These are phyloP conservation scores for Oreortyx pictus DNA, from an alignment of 2,797 vertebrate genomes.

Conservation along the genomic window DNA sequence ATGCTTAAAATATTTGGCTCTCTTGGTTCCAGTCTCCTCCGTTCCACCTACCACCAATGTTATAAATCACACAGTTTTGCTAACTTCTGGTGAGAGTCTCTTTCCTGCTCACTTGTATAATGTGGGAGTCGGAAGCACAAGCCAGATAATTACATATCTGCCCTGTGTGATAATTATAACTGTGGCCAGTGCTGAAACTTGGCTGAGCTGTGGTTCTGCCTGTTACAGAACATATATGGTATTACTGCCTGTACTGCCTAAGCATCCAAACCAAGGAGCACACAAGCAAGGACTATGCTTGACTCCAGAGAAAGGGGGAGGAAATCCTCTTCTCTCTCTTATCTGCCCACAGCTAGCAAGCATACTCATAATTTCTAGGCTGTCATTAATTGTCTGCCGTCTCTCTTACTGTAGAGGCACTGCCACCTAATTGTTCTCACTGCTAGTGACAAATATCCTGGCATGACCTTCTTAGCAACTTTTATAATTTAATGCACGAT, in stretches of 20 bases:
- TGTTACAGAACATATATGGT: background rate
- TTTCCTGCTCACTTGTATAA: slow-evolving; percentile 6
- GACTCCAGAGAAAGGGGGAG: background rate
- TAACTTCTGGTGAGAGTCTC: background rate
- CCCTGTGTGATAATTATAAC: background rate
- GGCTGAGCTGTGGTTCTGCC: background rate
- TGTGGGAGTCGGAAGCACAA: background rate
- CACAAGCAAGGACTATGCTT: background rate
- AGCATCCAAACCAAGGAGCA: background rate
- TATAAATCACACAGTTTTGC: slow-evolving; percentile 47
- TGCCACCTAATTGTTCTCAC: background rate
- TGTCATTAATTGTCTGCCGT: background rate
- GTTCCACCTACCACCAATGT: slow-evolving; percentile 26
- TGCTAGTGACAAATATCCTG: background rate
- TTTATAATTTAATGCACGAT: background rate
- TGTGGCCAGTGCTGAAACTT: accelerated
- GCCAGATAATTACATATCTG: background rate
- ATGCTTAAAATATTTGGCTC: slow-evolving; percentile 70
- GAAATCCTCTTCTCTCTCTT: background rate
- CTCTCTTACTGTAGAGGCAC: background rate
- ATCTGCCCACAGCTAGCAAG: background rate
- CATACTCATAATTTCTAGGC: background rate
- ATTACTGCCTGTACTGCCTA: background rate
- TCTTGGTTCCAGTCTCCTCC: slow-evolving; percentile 33
- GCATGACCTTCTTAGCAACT: background rate